These are phyloP conservation scores for Cebidichthys violaceus DNA, from an alignment of 2,113 vertebrate genomes.

Conservation along the genomic window DNA sequence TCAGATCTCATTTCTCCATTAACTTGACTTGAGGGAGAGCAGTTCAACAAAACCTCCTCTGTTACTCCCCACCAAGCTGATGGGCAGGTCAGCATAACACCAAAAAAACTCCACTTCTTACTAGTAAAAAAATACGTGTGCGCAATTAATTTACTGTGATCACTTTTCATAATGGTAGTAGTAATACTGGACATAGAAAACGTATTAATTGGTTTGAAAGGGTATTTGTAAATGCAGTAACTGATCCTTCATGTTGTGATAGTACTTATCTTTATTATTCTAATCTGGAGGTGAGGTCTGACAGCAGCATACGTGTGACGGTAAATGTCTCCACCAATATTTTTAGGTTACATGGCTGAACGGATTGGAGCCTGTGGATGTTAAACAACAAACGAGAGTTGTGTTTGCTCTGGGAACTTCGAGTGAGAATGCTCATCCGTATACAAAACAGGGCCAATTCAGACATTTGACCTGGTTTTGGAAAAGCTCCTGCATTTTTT, in stretches of 20 bases:
- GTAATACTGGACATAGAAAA: not conserved
- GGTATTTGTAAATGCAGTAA: slow-evolving; percentile 23
- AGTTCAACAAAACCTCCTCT: slow-evolving; percentile 13
- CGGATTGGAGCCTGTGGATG: slow-evolving; percentile 29
- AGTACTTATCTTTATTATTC: not conserved
- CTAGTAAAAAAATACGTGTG: not conserved
- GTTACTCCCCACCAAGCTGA: slow-evolving; percentile 15
- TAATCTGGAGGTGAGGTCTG: slow-evolving; percentile 9
- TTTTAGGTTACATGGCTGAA: slow-evolving; percentile 40
- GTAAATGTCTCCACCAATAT: slow-evolving; percentile 35
- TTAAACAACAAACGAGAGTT: slow-evolving; percentile 61
- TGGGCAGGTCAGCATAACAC: not conserved
- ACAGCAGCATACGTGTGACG: not conserved
- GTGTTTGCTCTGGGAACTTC: slow-evolving; percentile 48
- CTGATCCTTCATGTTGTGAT: not conserved
- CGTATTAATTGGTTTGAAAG: not conserved
- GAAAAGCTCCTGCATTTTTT: slow-evolving; percentile 9
- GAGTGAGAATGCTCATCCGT: slow-evolving; percentile 35
- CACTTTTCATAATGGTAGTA: not conserved
- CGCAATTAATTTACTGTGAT: not conserved
- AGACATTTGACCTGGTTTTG: slow-evolving; percentile 73
- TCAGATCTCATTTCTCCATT: slow-evolving; percentile 54
- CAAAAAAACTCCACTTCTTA: slow-evolving; percentile 3
- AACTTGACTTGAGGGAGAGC: slow-evolving; percentile 26
- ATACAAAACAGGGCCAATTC: slow-evolving; percentile 57